Percentiles rank a stretch among this genome's conserved stretches.
Conservation (phyloP, 2,888 invertebrate genomes). For the Limnephilus lunatus region DNA sequence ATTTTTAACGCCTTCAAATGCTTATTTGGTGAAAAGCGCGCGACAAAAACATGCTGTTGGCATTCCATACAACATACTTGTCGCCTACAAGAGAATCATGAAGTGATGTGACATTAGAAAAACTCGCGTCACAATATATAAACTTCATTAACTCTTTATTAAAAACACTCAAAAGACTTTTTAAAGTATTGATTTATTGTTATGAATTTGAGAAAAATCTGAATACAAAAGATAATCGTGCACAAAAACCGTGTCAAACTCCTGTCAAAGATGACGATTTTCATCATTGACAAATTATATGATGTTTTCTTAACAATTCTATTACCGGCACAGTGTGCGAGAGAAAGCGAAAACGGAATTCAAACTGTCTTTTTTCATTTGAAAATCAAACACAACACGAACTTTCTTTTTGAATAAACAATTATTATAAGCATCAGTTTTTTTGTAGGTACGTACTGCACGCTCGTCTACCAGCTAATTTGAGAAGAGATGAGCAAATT, state of each 20-base stretch:
- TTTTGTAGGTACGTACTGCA: not conserved
- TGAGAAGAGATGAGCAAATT: constrained; percentile 14
- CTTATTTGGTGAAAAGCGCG: not conserved
- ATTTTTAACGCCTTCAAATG: not conserved
- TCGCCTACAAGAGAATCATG: not conserved
- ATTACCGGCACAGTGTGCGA: not conserved
- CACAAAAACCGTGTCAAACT: not conserved
- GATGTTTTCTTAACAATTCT: constrained; percentile 23
- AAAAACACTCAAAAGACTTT: not conserved
- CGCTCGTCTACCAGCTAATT: not conserved
- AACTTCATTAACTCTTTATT: not conserved
- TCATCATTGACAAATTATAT: constrained; percentile 34
- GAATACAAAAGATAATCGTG: not conserved
- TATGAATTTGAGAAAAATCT: not conserved
- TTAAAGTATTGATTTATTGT: not conserved
- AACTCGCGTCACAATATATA: not conserved
- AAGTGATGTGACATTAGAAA: not conserved
- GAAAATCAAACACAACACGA: not conserved
- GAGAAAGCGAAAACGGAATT: constrained; percentile 42
- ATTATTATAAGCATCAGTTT: constrained; percentile 14
- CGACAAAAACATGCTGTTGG: not conserved
- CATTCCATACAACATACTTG: not conserved
- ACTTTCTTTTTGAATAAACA: constrained; percentile 46
- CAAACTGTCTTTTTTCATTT: constrained; percentile 41
- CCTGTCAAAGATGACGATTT: constrained; percentile 18